These are phyloP conservation scores for Ruditapes philippinarum DNA, from an alignment of 1,140 invertebrate species.

Conservation along the genomic window DNA sequence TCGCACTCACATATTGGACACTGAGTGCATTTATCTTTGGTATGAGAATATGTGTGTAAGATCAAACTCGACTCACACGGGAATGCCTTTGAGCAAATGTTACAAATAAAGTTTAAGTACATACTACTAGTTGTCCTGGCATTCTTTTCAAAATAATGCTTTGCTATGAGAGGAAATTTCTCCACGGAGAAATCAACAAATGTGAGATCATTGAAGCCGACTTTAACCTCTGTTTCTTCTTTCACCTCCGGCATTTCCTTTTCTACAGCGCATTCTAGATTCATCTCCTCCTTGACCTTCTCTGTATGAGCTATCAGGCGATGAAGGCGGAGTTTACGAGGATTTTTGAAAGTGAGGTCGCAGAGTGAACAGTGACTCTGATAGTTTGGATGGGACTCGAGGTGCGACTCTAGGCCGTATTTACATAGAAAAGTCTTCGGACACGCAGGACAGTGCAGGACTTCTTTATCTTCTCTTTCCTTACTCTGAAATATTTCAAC, in stretches of 20 bases:
- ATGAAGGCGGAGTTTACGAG: slow-evolving; percentile 91
- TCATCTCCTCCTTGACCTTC: slow-evolving; percentile 45
- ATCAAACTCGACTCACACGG: slow-evolving; percentile 91
- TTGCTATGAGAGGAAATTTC: slow-evolving; percentile 93
- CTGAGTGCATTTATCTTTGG: slow-evolving; percentile 75
- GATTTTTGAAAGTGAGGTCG: slow-evolving; percentile 90
- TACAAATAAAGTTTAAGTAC: slow-evolving; percentile 91
- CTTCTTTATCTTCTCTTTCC: slow-evolving; percentile 73
- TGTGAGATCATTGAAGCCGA: slow-evolving; percentile 92
- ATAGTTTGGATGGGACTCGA: slow-evolving; percentile 91
- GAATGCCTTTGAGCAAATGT: slow-evolving; percentile 91
- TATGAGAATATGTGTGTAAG: slow-evolving; percentile 86
- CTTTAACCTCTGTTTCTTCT: slow-evolving; percentile 36
- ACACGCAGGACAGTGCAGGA: slow-evolving; percentile 86
- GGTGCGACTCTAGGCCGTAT: slow-evolving; percentile 89
- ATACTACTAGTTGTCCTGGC: slow-evolving; percentile 89
- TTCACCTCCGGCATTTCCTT: slow-evolving; percentile 54
- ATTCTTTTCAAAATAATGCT: slow-evolving; percentile 91
- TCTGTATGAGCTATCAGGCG: slow-evolving; percentile 88
- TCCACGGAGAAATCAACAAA: slow-evolving; percentile 93
- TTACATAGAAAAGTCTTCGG: slow-evolving; percentile 89
- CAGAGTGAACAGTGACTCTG: slow-evolving; percentile 91
- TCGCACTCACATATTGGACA: slow-evolving; percentile 84
- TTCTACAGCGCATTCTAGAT: slow-evolving; percentile 17
- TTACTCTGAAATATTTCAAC: slow-evolving; percentile 19